Evolutionary conservation across 2,797 vertebrate species (phyloP).

Genomic region (Hoplostethus atlanticus): DNA sequence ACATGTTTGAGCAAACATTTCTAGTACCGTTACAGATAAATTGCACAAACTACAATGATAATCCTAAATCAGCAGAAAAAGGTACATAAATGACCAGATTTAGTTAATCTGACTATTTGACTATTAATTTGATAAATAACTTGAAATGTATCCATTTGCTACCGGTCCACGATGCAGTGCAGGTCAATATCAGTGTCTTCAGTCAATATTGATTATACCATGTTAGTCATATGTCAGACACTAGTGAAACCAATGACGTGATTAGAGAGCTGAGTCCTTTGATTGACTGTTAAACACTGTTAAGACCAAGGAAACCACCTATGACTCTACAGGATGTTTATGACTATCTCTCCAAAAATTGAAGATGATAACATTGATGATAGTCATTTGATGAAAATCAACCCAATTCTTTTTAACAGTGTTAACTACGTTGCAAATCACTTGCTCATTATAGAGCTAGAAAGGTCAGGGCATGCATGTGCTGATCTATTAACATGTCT

Average conservation of each 20-base stretch:
- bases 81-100: no score
- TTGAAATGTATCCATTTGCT: no score
- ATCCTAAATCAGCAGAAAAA: no score
- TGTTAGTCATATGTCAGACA: slow-evolving; percentile 16
- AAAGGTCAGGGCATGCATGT: slow-evolving; percentile 35
- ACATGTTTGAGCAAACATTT: not conserved
- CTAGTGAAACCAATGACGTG: not conserved
- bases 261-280: not conserved
- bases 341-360: no score
- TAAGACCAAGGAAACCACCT: not conserved
- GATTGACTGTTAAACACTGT: not conserved
- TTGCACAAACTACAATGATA: no score
- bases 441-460: slow-evolving; percentile 8
- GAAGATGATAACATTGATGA: no score
- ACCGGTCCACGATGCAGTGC: not conserved
- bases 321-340: not conserved
- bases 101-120: no score
- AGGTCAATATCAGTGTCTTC: not conserved
- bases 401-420: not conserved
- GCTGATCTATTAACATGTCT: not conserved
- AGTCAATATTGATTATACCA: not conserved
- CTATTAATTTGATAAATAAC: no score
- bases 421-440: not conserved
- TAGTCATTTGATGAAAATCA: no score
- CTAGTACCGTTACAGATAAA: no score